Base-by-base conservation (phyloP, 2,888 invertebrate genomes). In the Drosophila prolongata region DNA sequence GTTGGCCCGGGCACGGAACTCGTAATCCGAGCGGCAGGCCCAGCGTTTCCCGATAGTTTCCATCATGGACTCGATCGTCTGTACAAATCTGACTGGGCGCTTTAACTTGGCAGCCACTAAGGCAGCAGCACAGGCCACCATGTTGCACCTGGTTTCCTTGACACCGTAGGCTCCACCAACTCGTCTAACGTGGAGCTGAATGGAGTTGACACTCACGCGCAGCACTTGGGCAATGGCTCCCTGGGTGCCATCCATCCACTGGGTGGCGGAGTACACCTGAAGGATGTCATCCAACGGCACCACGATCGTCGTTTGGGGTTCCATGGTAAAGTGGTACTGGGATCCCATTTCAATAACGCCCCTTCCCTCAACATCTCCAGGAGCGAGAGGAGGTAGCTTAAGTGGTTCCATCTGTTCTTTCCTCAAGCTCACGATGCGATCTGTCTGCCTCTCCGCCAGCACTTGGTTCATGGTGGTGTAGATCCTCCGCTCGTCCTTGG, bases 121-220 rank as follows among this genome's bases (percentile, higher is more conserved):
- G 0, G 96, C 95, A 68, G 95, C 94, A 0, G 95, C 95, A 35
- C 94, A 93, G 0, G 95, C 94, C 0, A 95, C 90, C 5, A 94
- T 93, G 8, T 93, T 91, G 3, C 94, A 90, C 9, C 96, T 93
- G 0, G 94, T 93, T 52, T 96, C 94, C 60, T 98, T 98, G 0
- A 93, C 94, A 0, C 98, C 98, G 90, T 96, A 98, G 0, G 93
- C 96, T 9, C 98, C 98, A 1, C 98, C 98, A 1, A 97, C 76
- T 24, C 97, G 94, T 3, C 95, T 93, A 0, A 96, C 95, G 30
- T 93, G 91, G 0, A 97, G 92, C 68, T 96, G 95, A n/a, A 97
- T 94, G 30, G 96, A 94, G 87, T 95, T 95, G 44, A 93, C 92
- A 6, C 94, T 94, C 24, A 95, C 79, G 13, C 92, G 93, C 2